Conservation (phyloP, 2,113 vertebrate genomes). For the Rhadina sibilatrix region DNA sequence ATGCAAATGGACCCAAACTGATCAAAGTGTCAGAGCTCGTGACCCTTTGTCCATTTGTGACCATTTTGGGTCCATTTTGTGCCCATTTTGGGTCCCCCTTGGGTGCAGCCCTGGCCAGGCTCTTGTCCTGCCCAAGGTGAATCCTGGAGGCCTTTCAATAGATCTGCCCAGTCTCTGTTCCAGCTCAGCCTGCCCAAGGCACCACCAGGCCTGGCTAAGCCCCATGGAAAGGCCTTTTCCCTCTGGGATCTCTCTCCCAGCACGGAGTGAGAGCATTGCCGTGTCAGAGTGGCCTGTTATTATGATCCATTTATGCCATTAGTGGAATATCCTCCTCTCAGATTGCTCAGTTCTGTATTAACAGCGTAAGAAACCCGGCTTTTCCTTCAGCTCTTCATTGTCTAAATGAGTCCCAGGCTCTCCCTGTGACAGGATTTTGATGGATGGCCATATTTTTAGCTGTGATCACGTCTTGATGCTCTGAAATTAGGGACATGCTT, state of each 20-base stretch:
- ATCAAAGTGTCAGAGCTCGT: background rate
- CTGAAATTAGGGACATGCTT: slow-evolving; percentile 11
- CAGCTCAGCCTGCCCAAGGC: background rate
- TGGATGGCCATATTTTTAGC: background rate
- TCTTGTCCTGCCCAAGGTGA: background rate
- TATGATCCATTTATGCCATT: slow-evolving; percentile 44
- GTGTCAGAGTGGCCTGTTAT: slow-evolving; percentile 25
- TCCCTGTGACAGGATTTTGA: background rate
- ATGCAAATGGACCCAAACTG: background rate
- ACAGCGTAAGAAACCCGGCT: background rate
- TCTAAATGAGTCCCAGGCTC: background rate
- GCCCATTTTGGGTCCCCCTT: background rate
- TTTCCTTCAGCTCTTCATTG: slow-evolving; percentile 27
- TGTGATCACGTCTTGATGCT: background rate
- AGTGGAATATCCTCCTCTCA: slow-evolving; percentile 29
- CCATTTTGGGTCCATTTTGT: background rate
- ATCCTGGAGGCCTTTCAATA: background rate
- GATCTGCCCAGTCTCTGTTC: background rate
- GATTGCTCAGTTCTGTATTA: slow-evolving; percentile 31
- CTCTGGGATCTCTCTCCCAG: background rate
- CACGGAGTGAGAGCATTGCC: background rate
- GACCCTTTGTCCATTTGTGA: background rate
- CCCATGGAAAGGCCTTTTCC: background rate
- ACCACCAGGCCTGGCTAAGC: background rate
- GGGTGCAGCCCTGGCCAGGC: background rate